These are phyloP conservation scores for Griposia aprilina DNA, from an alignment of 2,888 invertebrate species.

Conservation along the genomic window DNA sequence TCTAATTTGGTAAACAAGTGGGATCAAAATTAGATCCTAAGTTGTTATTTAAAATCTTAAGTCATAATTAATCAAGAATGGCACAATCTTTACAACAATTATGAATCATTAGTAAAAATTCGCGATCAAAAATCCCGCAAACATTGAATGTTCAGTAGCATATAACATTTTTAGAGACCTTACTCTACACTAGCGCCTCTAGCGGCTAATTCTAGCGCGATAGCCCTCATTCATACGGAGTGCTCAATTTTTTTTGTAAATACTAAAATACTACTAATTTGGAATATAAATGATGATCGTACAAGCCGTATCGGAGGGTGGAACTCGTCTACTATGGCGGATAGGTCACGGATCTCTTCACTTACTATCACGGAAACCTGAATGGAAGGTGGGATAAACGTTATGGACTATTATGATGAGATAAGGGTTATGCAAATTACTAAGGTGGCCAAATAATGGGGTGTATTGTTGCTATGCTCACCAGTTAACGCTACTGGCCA, in stretches of 20 bases:
- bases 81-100: too few species aligned
- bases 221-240: background rate
- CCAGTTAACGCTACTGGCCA: too few species aligned
- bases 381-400: conserved; percentile 26
- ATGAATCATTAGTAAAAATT: too few species aligned
- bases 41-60: too few species aligned
- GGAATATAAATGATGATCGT: conserved; percentile 42
- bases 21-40: too few species aligned
- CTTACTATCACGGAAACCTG: conserved; percentile 41
- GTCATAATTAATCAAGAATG: too few species aligned
- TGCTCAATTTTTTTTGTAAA: background rate
- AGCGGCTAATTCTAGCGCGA: background rate
- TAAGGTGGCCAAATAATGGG: too few species aligned
- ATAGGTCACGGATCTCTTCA: conserved; percentile 46
- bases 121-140: too few species aligned
- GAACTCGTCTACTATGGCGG: conserved; percentile 46
- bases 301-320: conserved; percentile 46
- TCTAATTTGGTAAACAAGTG: too few species aligned
- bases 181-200: background rate
- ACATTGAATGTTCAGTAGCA: too few species aligned
- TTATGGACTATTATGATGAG: conserved; percentile 1
- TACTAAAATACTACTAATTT: conserved; percentile 16
- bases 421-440: background rate
- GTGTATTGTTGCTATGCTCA: too few species aligned
- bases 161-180: too few species aligned